A percentile compares a stretch with the other conserved stretches of the same genome.
Conservation (phyloP, 1,140 invertebrate species). For the Dolichoris vasculosae region DNA sequence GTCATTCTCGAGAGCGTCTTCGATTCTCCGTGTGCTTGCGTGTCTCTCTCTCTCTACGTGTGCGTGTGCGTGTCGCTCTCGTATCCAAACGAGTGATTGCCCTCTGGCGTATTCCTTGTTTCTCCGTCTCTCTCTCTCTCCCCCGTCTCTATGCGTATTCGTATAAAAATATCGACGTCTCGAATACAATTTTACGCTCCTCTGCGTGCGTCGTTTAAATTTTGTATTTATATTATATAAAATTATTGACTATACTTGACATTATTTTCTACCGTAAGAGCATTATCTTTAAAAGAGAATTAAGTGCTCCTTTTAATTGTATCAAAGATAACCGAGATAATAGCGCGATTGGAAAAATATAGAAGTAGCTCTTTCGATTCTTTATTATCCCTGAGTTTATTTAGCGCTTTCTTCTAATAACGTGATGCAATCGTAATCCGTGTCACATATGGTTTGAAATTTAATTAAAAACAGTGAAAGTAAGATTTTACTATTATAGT, state of each 20-base stretch:
- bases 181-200: background rate
- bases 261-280: background rate
- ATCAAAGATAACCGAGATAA: background rate
- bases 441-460: background rate
- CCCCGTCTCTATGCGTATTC: background rate
- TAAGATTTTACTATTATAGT: background rate
- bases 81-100: background rate
- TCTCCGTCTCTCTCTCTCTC: no score
- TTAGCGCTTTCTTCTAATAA: background rate
- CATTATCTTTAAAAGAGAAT: background rate
- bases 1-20: background rate
- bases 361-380: background rate
- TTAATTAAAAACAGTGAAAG: constrained; percentile 15
- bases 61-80: background rate
- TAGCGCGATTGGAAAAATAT: background rate
- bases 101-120: background rate
- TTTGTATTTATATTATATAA: background rate
- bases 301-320: background rate
- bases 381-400: background rate
- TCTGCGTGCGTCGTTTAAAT: background rate
- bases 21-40: background rate
- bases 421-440: background rate
- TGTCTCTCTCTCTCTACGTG: background rate
- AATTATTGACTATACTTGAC: background rate
- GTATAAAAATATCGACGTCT: background rate